Evolutionary conservation across 2,113 vertebrate genomes (phyloP), one percentile per base, ranked within the genome.

Genomic region (Polyodon spathula): DNA sequence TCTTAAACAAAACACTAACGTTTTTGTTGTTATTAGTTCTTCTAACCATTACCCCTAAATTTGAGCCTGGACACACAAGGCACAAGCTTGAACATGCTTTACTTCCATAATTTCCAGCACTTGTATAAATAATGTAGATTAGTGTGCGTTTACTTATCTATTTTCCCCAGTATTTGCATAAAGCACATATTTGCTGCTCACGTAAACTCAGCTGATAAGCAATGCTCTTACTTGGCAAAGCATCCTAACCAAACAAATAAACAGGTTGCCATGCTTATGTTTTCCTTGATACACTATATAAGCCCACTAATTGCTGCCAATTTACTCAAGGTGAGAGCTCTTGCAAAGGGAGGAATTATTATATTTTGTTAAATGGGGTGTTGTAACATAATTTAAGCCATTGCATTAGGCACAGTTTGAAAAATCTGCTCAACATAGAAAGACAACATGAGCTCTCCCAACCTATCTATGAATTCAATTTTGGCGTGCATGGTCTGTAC

Each of bases 401-500:
- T 37, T 14, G 40, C 37, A 46, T 14, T 58, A 39, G 8, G 17
- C 27, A 51, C n/a, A 14, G 8, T 50, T 15, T 39, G 12, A n/a
- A 17, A 48, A 6, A 37, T 6, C n/a, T 43, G 40, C 38, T 56
- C 27, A 37, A 16, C 15, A 37, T 12, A 48, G 8, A 37, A 27
- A 44, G 15, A 38, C 4, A 38, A 12, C 48, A 66, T 43, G 60
- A 63, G 14, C 10, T 17, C 43, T 16, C 51, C 54, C 37, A 16
- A 54, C 51, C 52, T 17, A 27, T 61, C 51, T 8, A 16, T 63
- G 37, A 52, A 64, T 17, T 38, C 38, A 12, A 58, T 71, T 40
- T 46, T 63, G 6, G 38, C 64, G 14, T 66, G 66, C 42, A 58
- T 38, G 6, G 51, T 71, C 27, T 73, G 68, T 27, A 62, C 59